A percentile compares a stretch with the other conserved stretches of the same genome.
phyloP scores from a whole-genome alignment of 1,140 invertebrate genomes.

The Eubasilissa regina region DNA sequence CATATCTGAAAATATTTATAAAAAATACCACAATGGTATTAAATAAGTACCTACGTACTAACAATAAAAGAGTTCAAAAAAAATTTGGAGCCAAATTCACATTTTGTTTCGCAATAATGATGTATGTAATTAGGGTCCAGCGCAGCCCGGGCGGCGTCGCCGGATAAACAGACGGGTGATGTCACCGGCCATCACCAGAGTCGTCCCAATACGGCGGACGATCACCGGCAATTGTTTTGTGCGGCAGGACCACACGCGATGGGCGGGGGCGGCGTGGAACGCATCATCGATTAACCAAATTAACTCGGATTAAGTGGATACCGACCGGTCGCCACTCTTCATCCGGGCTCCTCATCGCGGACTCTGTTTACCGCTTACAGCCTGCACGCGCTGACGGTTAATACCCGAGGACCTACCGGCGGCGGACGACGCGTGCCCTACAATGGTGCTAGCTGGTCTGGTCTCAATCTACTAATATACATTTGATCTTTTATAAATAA shows the following conservation, averaged over 20 bases:
- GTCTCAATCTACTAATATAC: no score
- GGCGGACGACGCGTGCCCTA: no score
- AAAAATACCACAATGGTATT: no score
- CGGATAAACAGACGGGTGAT: conserved; percentile 34
- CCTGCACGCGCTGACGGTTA: conserved; percentile 46
- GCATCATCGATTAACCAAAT: conserved; percentile 58
- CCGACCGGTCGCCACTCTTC: neutral
- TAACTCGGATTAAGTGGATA: conserved; percentile 58
- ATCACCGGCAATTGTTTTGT: conserved; percentile 58
- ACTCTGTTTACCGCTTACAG: conserved; percentile 7
- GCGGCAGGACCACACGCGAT: conserved; percentile 51
- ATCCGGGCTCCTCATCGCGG: conserved; percentile 25
- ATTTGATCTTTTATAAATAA: no score
- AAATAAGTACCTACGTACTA: no score
- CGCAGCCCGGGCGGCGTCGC: neutral
- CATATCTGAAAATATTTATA: no score
- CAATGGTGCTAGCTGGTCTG: no score
- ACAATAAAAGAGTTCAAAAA: no score
- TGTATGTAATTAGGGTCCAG: no score
- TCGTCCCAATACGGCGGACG: conserved; percentile 9
- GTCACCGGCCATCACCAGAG: conserved; percentile 29
- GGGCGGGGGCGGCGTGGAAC: conserved; percentile 13
- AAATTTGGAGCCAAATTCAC: no score
- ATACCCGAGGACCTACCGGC: no score
- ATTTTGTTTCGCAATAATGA: no score